Evolutionary conservation across 2,113 vertebrate species (phyloP), one percentile per base, ranked within the genome.

Genomic region (Manacus vitellinus): DNA sequence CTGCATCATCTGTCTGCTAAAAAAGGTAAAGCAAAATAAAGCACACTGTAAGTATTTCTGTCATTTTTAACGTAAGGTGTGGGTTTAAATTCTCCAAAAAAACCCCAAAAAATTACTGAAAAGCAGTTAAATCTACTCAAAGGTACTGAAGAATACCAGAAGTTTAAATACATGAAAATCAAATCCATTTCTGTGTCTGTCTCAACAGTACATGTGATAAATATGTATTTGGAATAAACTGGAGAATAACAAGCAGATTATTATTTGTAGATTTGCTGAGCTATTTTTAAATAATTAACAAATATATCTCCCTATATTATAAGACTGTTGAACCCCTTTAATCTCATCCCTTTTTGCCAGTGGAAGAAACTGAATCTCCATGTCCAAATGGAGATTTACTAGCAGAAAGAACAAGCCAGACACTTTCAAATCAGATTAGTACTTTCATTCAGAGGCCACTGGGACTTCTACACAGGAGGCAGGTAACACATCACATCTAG

Each of bases 1-100:
- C 98, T 86, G 98, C 98, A 68, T 99, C 99, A 92, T 99, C 99
- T 98, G 99, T 99, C 99, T 99, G 99, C 99, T 99, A 83, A 96
- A 98, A 98, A 89, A 49, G 43, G 73, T 49, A 87, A 87, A 96
- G 88, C 54, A 76, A 74, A 96, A 92, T 14, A 89, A 92, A 72
- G 94, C 33, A 82, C 28, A 22, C 6, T 62, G 49, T 96, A 63
- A 96, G 75, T 47, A 72, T 44, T 66, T 28, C 33, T 41, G 14
- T 6, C 16, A 24, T 30, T 68, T 37, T 67, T 8, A 25, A 66
- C 25, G 63, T 17, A 37, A 83, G 14, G 9, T 6, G 2, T 12
- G 6, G 31, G 12, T 31, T 83, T 83, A 39, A 73, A 33, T 30
- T 61, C 18, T 30, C 0, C 4, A 44, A 70, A 43, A 61, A 47